Evolutionary conservation across 2,113 vertebrate genomes (phyloP).

Genomic region (Canis aureus): DNA sequence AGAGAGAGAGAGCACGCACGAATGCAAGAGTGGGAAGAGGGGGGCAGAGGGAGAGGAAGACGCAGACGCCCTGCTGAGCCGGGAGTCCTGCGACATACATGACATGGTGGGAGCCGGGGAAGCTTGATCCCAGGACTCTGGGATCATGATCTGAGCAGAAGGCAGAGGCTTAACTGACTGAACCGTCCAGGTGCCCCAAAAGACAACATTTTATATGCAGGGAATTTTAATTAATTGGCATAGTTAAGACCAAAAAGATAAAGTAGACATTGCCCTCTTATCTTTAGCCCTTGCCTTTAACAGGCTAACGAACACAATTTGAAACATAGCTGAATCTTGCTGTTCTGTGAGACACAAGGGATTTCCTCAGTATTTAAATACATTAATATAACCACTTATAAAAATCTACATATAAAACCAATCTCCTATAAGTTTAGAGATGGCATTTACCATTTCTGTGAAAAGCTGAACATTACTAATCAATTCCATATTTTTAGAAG

Average conservation of each 20-base stretch:
- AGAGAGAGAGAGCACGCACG: too few relatives aligned
- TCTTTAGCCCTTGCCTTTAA: neutral
- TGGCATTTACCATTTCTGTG: neutral
- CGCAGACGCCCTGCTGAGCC: too few relatives aligned
- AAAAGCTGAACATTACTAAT: neutral
- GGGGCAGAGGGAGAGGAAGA: too few relatives aligned
- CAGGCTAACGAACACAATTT: neutral
- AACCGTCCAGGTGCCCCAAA: too few relatives aligned
- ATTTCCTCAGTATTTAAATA: neutral
- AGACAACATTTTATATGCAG: too few relatives aligned
- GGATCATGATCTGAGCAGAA: too few relatives aligned
- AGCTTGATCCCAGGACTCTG: too few relatives aligned
- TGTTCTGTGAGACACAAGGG: neutral
- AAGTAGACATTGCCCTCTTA: neutral
- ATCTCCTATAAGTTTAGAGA: neutral
- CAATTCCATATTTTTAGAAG: neutral
- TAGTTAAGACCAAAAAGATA: neutral
- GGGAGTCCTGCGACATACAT: too few relatives aligned
- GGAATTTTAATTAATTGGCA: too few relatives aligned
- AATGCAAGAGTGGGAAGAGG: too few relatives aligned
- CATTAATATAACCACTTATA: neutral
- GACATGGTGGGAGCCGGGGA: too few relatives aligned
- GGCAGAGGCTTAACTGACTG: too few relatives aligned
- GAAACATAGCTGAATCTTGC: neutral
- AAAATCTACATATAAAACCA: neutral